phyloP scores from a whole-genome alignment of 2,888 invertebrate genomes.

The Drosophila koepferae region DNA sequence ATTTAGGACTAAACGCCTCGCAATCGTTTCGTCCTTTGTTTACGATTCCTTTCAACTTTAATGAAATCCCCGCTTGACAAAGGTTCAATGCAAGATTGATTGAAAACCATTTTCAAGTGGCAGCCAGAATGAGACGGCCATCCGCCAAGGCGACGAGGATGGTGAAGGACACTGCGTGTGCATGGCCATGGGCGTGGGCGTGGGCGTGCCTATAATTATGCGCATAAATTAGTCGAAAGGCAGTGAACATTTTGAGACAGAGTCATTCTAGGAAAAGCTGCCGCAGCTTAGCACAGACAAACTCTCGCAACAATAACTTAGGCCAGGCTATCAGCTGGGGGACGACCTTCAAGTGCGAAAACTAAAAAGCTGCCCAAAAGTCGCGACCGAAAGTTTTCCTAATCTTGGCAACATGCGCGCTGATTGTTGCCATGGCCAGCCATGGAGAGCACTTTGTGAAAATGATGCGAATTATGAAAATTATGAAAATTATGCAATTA shows the following conservation, averaged over 20 bases:
- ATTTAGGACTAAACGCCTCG: conserved; percentile 57
- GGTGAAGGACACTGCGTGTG: background rate
- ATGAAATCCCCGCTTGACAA: conserved; percentile 75
- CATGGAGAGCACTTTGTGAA: conserved; percentile 29
- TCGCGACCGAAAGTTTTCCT: conserved; percentile 32
- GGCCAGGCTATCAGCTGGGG: background rate
- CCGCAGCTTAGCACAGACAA: conserved; percentile 21
- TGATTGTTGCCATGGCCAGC: background rate
- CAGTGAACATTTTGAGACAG: conserved; percentile 31
- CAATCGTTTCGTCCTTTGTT: conserved; percentile 49
- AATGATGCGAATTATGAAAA: conserved; percentile 67
- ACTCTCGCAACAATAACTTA: conserved; percentile 22
- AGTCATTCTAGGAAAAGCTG: conserved; percentile 27
- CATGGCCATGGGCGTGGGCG: conserved; percentile 40
- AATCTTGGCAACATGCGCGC: conserved; percentile 20
- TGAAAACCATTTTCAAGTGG: conserved; percentile 73
- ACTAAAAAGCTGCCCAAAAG: conserved; percentile 55
- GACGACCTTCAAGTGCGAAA: conserved; percentile 23
- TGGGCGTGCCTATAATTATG: conserved; percentile 72
- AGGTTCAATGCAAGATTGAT: conserved; percentile 79
- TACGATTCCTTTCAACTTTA: conserved; percentile 68
- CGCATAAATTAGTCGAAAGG: conserved; percentile 70
- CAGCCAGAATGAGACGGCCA: conserved; percentile 23
- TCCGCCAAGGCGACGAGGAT: conserved; percentile 1
- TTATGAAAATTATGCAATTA: conserved; percentile 75